These are phyloP conservation scores for Halcyon badia DNA, from an alignment of 2,797 vertebrate species.

Conservation along the genomic window DNA sequence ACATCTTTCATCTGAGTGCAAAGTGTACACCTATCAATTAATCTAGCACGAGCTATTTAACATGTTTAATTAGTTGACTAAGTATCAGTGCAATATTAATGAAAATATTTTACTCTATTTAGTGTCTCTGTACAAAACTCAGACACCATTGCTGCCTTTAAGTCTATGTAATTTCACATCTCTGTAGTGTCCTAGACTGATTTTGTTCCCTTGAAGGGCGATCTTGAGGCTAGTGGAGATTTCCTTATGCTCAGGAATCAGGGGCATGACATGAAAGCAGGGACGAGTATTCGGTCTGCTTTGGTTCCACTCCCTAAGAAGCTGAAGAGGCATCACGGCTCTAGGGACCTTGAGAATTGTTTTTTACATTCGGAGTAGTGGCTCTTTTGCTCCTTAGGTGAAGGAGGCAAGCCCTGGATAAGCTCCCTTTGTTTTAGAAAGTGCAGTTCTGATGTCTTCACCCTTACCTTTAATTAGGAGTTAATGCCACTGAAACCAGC, in stretches of 20 bases:
- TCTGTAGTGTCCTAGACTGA: not conserved
- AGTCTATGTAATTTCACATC: not conserved
- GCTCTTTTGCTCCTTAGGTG: not conserved
- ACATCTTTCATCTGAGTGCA: not conserved
- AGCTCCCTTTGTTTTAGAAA: not conserved
- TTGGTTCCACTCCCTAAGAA: not conserved
- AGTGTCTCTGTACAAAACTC: not conserved
- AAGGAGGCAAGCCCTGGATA: not conserved
- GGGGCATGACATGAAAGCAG: not conserved
- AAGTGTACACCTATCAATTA: not conserved
- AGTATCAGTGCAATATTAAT: not conserved
- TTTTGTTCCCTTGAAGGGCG: not conserved
- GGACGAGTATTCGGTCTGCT: not conserved
- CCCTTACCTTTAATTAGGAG: not conserved
- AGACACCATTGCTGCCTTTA: accelerated
- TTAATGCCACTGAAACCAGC: not conserved
- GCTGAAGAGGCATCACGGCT: not conserved
- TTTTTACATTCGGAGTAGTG: not conserved
- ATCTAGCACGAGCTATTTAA: not conserved
- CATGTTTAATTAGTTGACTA: not conserved
- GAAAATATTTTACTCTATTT: not conserved
- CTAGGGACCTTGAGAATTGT: not conserved
- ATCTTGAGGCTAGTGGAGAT: not conserved
- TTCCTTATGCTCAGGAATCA: not conserved
- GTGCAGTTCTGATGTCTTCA: not conserved